Conservation (phyloP, 2,888 invertebrate genomes). For the Galerucella pusilla region DNA sequence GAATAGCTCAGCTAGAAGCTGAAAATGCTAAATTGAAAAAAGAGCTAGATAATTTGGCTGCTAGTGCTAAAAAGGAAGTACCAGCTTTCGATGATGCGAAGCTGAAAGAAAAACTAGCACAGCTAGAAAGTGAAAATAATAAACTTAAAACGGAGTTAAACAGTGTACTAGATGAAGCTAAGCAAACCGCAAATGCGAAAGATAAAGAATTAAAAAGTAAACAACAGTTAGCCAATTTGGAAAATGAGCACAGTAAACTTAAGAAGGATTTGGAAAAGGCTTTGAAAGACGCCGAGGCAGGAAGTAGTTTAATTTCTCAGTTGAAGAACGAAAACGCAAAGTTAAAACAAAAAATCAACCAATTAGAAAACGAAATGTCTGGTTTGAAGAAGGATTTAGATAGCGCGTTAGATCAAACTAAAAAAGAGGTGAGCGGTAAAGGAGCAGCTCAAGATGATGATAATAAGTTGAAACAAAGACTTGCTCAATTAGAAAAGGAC, state of each 20-base stretch:
- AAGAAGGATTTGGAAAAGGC: conserved; percentile 40
- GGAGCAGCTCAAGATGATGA: conserved; percentile 46
- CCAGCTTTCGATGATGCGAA: conserved; percentile 38
- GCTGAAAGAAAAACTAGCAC: conserved; percentile 45
- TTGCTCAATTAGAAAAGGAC: conserved; percentile 49
- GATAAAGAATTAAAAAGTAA: conserved; percentile 36
- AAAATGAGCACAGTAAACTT: conserved; percentile 38
- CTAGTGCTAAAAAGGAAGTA: conserved; percentile 42
- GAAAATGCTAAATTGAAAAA: conserved; percentile 47
- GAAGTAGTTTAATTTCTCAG: conserved; percentile 6
- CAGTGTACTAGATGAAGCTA: conserved; percentile 43
- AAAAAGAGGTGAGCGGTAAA: conserved; percentile 33
- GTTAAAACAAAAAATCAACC: conserved; percentile 39
- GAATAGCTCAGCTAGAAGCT: conserved; percentile 42
- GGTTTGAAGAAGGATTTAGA: conserved; percentile 41
- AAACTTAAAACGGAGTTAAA: conserved; percentile 45
- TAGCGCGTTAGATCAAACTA: conserved; percentile 40
- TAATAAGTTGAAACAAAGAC: conserved; percentile 48
- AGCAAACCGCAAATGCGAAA: conserved; percentile 35
- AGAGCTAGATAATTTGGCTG: conserved; percentile 39
- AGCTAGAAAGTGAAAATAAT: conserved; percentile 46
- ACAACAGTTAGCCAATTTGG: conserved; percentile 35
- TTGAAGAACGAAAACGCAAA: conserved; percentile 44
- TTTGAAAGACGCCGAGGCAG: conserved; percentile 24
- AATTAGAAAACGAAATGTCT: conserved; percentile 41